Percentiles rank a stretch among this genome's conserved stretches.
Conservation (phyloP, 2,797 vertebrate species). For the Babyrousa celebensis region DNA sequence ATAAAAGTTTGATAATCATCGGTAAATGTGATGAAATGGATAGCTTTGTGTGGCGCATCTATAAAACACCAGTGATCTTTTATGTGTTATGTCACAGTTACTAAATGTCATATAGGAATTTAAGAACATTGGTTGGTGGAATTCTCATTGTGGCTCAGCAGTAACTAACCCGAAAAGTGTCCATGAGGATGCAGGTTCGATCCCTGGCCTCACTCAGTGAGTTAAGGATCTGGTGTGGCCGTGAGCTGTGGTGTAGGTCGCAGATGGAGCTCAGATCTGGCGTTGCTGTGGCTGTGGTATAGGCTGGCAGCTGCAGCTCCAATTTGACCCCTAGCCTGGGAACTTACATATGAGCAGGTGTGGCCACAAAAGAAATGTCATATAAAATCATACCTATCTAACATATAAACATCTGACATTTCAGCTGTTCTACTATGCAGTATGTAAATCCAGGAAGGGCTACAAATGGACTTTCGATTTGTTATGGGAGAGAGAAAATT, state of each 20-base stretch:
- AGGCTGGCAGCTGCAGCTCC: no score
- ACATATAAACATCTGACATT: neutral
- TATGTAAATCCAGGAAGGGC: neutral
- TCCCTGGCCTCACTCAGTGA: no score
- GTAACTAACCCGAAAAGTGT: no score
- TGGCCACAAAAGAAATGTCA: neutral
- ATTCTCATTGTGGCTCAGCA: no score
- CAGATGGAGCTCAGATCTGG: no score
- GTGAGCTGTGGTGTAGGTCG: no score
- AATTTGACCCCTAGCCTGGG: no score
- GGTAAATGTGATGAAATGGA: neutral
- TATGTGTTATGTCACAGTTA: accelerated
- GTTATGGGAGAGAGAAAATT: neutral
- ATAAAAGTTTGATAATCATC: neutral
- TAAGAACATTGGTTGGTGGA: no score
- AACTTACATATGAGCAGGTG: no score
- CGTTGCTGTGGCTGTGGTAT: no score
- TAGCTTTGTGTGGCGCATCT: neutral
- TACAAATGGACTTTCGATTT: neutral
- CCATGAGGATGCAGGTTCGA: no score
- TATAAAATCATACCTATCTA: accelerated
- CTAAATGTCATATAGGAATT: neutral
- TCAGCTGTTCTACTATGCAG: neutral
- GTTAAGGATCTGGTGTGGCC: no score
- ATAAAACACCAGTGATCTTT: neutral